phyloP scores from a whole-genome alignment of 92 coral and sea anemone species.

The Pocillopora meandrina region DNA sequence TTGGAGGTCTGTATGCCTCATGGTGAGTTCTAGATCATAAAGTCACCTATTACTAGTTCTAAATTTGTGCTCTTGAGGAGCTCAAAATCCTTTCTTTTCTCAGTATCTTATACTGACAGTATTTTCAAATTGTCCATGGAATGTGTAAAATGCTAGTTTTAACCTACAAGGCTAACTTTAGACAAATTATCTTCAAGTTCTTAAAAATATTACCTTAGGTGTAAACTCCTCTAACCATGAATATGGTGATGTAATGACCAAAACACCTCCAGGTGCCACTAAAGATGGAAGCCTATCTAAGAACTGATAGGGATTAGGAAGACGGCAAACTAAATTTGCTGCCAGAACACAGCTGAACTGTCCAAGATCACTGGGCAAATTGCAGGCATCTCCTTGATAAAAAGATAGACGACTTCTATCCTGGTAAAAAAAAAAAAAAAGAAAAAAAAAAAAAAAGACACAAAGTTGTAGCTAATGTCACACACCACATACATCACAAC shows the following conservation, averaged over 20 bases:
- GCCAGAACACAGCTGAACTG: conserved; percentile 81
- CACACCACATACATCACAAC: too few species aligned
- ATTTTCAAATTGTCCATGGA: too few species aligned
- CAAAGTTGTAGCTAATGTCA: not conserved
- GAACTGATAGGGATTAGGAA: conserved; percentile 76
- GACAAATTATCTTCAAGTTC: not conserved
- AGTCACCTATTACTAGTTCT: too few species aligned
- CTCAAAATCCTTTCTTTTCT: too few species aligned
- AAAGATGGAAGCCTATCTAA: conserved; percentile 66
- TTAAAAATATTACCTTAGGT: conserved; percentile 51
- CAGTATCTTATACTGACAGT: too few species aligned
- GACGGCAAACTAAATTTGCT: conserved; percentile 74
- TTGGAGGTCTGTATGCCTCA: too few species aligned
- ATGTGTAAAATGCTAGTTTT: too few species aligned
- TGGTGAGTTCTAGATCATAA: too few species aligned
- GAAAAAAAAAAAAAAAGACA: not conserved
- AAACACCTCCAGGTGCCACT: conserved; percentile 75
- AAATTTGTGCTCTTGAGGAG: too few species aligned
- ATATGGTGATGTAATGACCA: conserved; percentile 66
- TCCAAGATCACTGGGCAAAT: conserved; percentile 69
- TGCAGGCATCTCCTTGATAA: conserved; percentile 74
- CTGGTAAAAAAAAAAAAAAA: conserved; percentile 11
- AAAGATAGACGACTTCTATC: conserved; percentile 65
- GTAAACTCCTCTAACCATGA: conserved; percentile 75
- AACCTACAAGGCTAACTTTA: too few species aligned